Evolutionary conservation across 2,888 invertebrate genomes (phyloP).

Genomic region (Ophion ventricosus): DNA sequence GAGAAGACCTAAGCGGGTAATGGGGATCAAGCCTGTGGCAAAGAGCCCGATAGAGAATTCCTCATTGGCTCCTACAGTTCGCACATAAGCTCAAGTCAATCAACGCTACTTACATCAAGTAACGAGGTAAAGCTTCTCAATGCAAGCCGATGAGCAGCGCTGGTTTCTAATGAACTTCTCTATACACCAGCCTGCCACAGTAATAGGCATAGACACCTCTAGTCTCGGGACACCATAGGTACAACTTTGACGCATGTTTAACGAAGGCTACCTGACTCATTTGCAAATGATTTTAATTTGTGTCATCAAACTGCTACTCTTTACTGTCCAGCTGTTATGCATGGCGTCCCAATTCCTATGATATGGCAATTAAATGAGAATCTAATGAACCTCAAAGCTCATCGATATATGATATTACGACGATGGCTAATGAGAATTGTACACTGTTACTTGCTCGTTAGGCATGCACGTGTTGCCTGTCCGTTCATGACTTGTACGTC

Average conservation of each 20-base stretch:
- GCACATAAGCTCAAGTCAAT: slow-evolving; percentile 49
- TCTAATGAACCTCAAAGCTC: too few relatives aligned
- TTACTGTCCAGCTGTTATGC: too few relatives aligned
- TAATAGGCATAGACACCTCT: background rate
- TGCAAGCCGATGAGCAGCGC: slow-evolving; percentile 50
- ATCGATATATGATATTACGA: too few relatives aligned
- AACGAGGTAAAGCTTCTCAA: slow-evolving; percentile 60
- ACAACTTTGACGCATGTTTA: background rate
- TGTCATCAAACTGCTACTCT: too few relatives aligned
- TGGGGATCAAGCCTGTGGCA: background rate
- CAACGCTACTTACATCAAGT: slow-evolving; percentile 64
- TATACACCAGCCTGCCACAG: background rate
- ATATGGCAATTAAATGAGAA: too few relatives aligned
- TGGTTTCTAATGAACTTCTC: slow-evolving; percentile 50
- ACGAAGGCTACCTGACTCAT: too few relatives aligned
- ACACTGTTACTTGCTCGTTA: too few relatives aligned
- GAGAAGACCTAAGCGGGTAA: slow-evolving; percentile 12
- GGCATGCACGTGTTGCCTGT: too few relatives aligned
- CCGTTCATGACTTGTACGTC: too few relatives aligned
- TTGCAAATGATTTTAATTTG: too few relatives aligned
- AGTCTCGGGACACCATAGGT: background rate
- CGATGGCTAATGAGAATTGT: too few relatives aligned
- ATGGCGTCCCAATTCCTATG: too few relatives aligned
- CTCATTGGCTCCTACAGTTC: slow-evolving; percentile 15
- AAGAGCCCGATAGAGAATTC: background rate